Evolutionary conservation across 1,140 invertebrate genomes (phyloP).

Genomic region (Anoplophora glabripennis): DNA sequence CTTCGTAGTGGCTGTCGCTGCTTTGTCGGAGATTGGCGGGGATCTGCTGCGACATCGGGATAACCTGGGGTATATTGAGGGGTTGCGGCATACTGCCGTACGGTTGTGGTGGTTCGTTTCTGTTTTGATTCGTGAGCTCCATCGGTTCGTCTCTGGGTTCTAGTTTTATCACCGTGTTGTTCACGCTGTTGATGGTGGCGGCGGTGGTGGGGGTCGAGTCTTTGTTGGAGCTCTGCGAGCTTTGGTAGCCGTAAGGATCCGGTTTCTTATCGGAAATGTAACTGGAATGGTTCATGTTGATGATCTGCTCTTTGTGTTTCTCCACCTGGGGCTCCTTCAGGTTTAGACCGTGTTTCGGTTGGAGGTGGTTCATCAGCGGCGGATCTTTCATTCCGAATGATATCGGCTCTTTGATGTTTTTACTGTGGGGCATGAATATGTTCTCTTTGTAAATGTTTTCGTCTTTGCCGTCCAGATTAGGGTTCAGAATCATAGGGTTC

Average conservation of each 20-base stretch:
- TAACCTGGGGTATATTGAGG: constrained; percentile 50
- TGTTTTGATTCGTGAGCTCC: constrained; percentile 51
- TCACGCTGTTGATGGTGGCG: constrained; percentile 7
- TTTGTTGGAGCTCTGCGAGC: constrained; percentile 11
- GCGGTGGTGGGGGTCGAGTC: constrained; percentile 12
- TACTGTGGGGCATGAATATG: constrained; percentile 37
- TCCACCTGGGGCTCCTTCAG: constrained; percentile 26
- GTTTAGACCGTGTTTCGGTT: constrained; percentile 33
- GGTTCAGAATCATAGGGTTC: constrained; percentile 1
- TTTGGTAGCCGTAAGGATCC: constrained; percentile 28
- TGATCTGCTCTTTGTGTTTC: constrained; percentile 32
- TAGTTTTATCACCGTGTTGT: constrained; percentile 52
- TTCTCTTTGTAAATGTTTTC: constrained; percentile 35
- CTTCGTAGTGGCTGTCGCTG: constrained; percentile 32
- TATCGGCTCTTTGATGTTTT: constrained; percentile 35
- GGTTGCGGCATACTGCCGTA: constrained; percentile 42
- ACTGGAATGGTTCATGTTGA: constrained; percentile 39
- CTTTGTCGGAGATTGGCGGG: constrained; percentile 26
- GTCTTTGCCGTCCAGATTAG: not conserved
- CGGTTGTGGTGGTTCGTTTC: constrained; percentile 49
- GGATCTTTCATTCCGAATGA: constrained; percentile 38
- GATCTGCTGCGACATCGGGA: constrained; percentile 40
- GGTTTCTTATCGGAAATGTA: constrained; percentile 32
- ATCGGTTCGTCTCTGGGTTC: constrained; percentile 58
- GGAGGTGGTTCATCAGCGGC: constrained; percentile 33